Evolutionary conservation across 2,113 vertebrate species (phyloP).

Genomic region (Ondatra zibethicus): DNA sequence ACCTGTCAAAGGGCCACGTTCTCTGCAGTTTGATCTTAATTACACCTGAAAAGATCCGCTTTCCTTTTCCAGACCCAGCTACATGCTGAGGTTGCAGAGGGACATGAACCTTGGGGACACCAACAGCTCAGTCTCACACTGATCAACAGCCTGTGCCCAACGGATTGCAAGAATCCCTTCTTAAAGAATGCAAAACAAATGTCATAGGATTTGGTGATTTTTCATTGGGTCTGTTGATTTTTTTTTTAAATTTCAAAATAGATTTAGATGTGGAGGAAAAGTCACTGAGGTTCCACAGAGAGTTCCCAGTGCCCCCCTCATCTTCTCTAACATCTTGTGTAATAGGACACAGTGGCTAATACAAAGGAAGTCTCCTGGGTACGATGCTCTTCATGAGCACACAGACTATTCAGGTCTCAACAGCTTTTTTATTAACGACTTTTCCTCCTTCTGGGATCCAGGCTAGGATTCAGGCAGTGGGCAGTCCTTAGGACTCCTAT

Average conservation of each 20-base stretch:
- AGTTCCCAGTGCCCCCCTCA: not conserved
- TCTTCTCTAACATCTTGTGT: not conserved
- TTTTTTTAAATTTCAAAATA: not conserved
- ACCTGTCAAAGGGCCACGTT: too few relatives aligned
- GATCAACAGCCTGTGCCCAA: too few relatives aligned
- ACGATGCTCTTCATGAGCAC: not conserved
- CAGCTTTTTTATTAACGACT: not conserved
- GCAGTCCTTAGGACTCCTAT: not conserved
- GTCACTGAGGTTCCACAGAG: constrained; percentile 2
- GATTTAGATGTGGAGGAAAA: constrained; percentile 10
- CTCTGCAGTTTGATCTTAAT: too few relatives aligned
- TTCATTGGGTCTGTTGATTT: not conserved
- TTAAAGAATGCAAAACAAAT: not conserved
- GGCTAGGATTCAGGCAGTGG: not conserved
- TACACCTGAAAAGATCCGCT: too few relatives aligned
- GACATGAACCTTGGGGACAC: too few relatives aligned
- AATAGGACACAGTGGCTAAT: not conserved
- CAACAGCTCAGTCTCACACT: too few relatives aligned
- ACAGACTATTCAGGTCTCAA: not conserved
- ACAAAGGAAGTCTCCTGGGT: not conserved
- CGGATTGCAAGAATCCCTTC: not conserved
- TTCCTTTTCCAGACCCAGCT: too few relatives aligned
- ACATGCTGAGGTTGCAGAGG: too few relatives aligned
- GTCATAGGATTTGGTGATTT: not conserved
- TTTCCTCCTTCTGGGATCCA: not conserved